These are phyloP conservation scores for Mungos mungo DNA, from an alignment of 2,113 vertebrate genomes.

Conservation along the genomic window DNA sequence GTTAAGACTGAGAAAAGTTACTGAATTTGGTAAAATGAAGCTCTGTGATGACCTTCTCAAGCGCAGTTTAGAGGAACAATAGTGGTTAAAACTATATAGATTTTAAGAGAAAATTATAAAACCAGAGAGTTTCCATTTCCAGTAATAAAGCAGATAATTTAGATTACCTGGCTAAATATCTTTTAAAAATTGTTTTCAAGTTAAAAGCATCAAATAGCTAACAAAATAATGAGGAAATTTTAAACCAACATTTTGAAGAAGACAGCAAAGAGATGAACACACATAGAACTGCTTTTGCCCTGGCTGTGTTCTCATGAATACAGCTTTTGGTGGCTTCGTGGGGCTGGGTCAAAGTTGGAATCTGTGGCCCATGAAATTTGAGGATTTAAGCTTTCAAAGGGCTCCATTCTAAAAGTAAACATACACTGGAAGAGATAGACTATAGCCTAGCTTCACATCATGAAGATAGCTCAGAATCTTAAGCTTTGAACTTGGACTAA, in stretches of 20 bases:
- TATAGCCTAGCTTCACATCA: not conserved
- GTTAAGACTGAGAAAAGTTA: not conserved
- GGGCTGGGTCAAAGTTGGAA: not conserved
- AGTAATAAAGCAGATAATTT: not conserved
- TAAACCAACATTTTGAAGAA: not conserved
- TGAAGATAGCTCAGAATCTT: not conserved
- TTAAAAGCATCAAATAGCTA: slow-evolving; percentile 1
- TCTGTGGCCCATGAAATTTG: not conserved
- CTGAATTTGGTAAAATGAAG: not conserved
- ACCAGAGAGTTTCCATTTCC: not conserved
- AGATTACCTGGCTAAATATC: not conserved
- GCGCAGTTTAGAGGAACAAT: not conserved
- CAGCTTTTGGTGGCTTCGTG: not conserved
- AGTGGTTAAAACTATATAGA: not conserved
- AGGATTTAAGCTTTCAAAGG: not conserved
- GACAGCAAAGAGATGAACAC: not conserved
- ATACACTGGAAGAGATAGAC: not conserved
- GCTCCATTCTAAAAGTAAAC: not conserved
- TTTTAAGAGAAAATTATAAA: slow-evolving; percentile 7
- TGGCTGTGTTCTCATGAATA: not conserved
- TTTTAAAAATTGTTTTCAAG: not conserved
- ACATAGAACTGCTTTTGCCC: not conserved
- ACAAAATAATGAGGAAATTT: not conserved
- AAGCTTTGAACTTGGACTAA: not conserved
- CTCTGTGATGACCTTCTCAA: not conserved